Percentiles rank a stretch among this genome's conserved stretches.
phyloP scores from a whole-genome alignment of 2,113 vertebrate species.

The Chitala chitala region DNA sequence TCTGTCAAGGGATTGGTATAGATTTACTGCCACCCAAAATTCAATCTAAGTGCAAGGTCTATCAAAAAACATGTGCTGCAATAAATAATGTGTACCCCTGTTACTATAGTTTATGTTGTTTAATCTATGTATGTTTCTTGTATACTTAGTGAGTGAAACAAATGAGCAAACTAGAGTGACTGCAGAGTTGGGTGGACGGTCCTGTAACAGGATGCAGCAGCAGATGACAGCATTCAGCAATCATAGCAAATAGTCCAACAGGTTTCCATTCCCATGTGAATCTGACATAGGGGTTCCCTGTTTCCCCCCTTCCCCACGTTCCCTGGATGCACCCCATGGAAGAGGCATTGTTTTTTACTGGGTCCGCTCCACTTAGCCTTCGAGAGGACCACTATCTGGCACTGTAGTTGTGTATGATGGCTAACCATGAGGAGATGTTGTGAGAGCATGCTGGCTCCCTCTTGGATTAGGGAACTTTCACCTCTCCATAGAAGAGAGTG shows the following conservation, averaged over 20 bases:
- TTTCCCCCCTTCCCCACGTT: not conserved
- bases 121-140: not conserved
- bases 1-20: not conserved
- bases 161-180: not conserved
- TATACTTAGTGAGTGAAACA: not conserved
- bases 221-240: not conserved
- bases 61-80: not conserved
- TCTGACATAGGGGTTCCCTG: not conserved
- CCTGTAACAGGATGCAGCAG: not conserved
- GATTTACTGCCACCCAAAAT: not conserved
- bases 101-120: not conserved
- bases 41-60: not conserved
- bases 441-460: not conserved
- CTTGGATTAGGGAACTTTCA: not conserved
- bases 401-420: not conserved
- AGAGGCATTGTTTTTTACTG: not conserved
- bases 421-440: not conserved
- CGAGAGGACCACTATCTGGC: not conserved
- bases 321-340: not conserved
- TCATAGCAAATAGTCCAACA: not conserved
- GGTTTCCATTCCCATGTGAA: not conserved
- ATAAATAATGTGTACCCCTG: constrained; percentile 19
- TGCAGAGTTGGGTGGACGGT: not conserved
- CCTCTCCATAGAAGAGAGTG: not conserved
- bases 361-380: not conserved